phyloP scores from a whole-genome alignment of 2,888 invertebrate genomes.

The Yponomeuta malinellus region DNA sequence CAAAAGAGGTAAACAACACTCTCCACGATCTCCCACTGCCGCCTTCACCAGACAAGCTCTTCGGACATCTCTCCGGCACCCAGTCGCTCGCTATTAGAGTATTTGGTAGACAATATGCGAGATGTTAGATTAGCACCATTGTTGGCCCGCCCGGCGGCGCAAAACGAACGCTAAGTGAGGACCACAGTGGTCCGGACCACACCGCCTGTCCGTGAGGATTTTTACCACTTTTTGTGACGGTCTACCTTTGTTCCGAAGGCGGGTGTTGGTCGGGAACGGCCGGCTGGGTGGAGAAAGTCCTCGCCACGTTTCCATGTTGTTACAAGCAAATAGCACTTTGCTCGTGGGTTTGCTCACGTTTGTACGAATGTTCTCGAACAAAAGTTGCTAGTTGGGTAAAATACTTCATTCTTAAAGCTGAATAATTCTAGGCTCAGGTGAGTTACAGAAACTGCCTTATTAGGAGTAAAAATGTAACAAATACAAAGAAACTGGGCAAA shows the following conservation, averaged over 20 bases:
- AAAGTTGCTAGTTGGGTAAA: too few species aligned
- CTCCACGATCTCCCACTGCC: too few species aligned
- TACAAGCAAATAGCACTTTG: too few species aligned
- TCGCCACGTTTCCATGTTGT: not conserved
- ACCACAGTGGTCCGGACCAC: conserved; percentile 20
- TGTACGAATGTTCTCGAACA: too few species aligned
- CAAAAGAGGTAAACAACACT: too few species aligned
- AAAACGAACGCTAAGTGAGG: conserved; percentile 7
- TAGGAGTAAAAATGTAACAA: too few species aligned
- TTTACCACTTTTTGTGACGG: conserved; percentile 3
- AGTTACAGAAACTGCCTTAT: too few species aligned
- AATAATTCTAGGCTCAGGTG: too few species aligned
- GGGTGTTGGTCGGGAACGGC: not conserved
- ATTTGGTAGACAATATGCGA: conserved; percentile 57
- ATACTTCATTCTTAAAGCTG: too few species aligned
- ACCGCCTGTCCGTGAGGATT: conserved; percentile 21
- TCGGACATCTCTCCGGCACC: not conserved
- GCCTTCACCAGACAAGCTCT: too few species aligned
- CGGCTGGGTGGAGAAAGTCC: not conserved
- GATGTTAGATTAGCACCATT: conserved; percentile 55
- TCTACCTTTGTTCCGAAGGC: not conserved
- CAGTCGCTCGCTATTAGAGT: conserved; percentile 41
- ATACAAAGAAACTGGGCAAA: too few species aligned
- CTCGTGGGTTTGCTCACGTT: too few species aligned
- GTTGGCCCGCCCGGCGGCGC: conserved; percentile 34